These are phyloP conservation scores for Bellardia bayeri DNA, from an alignment of 2,888 invertebrate species.

Conservation along the genomic window DNA sequence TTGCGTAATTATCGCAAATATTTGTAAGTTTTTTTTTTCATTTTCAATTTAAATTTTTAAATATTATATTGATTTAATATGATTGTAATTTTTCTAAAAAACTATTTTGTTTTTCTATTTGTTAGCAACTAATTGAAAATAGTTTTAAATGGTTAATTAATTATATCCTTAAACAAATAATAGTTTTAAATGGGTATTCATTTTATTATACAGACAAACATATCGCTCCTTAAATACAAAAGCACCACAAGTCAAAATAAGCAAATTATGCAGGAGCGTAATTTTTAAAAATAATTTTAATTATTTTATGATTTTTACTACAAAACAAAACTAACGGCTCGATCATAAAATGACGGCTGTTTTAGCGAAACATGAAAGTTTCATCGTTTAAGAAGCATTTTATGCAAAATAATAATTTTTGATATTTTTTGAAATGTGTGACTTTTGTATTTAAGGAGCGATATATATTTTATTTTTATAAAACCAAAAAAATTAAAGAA, in stretches of 20 bases:
- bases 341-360: no score
- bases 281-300: no score
- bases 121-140: slow-evolving; percentile 54
- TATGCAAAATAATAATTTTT: no score
- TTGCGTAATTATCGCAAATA: slow-evolving; percentile 84
- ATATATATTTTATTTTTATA: slow-evolving; percentile 24
- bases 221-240: no score
- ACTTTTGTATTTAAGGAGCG: no score
- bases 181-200: slow-evolving; percentile 45
- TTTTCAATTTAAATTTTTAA: slow-evolving; percentile 7
- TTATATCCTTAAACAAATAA: slow-evolving; percentile 48
- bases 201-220: slow-evolving; percentile 3
- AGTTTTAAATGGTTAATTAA: slow-evolving; percentile 54
- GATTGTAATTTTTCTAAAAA: not conserved
- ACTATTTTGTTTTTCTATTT: slow-evolving; percentile 49
- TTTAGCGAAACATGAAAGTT: no score
- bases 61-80: not conserved
- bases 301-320: no score
- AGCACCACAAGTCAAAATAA: no score
- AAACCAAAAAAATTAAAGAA: slow-evolving; percentile 42
- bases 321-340: no score
- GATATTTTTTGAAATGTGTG: no score
- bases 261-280: no score
- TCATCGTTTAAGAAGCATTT: no score
- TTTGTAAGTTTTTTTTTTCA: slow-evolving; percentile 79